Evolutionary conservation across 2,797 vertebrate genomes (phyloP).

Genomic region (Sebastes melanostomus): DNA sequence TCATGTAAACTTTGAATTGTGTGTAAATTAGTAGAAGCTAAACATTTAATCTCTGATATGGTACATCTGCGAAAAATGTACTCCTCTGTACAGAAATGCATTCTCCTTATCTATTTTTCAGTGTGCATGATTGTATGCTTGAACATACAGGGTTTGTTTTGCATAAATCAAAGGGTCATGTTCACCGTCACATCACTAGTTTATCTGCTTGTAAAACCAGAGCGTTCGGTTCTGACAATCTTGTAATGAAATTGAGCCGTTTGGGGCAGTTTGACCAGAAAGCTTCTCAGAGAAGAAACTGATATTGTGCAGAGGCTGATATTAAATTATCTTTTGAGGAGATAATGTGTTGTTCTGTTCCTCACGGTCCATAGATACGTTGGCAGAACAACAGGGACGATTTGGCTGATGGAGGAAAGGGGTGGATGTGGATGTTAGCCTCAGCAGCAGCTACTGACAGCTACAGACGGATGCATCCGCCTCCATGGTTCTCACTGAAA

Average conservation of each 20-base stretch:
- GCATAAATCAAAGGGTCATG: neutral
- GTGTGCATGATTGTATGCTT: too few species aligned
- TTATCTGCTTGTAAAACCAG: neutral
- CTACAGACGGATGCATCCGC: neutral
- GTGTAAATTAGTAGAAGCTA: neutral
- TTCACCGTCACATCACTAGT: neutral
- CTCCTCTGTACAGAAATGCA: neutral
- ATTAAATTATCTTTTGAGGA: neutral
- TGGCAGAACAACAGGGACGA: neutral
- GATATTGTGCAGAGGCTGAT: neutral
- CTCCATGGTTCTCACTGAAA: conserved; percentile 9
- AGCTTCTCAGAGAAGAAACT: neutral
- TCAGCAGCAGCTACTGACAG: neutral
- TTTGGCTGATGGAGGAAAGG: neutral
- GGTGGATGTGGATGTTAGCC: neutral
- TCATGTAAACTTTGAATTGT: neutral
- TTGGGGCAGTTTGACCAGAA: neutral
- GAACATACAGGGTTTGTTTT: neutral
- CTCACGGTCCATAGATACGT: neutral
- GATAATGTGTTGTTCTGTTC: neutral
- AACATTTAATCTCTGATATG: neutral
- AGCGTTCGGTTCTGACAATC: neutral
- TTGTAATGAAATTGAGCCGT: neutral
- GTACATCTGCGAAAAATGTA: neutral
- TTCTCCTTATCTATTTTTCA: neutral